phyloP scores from a whole-genome alignment of 2,113 vertebrate species.

The Mus musculus region DNA sequence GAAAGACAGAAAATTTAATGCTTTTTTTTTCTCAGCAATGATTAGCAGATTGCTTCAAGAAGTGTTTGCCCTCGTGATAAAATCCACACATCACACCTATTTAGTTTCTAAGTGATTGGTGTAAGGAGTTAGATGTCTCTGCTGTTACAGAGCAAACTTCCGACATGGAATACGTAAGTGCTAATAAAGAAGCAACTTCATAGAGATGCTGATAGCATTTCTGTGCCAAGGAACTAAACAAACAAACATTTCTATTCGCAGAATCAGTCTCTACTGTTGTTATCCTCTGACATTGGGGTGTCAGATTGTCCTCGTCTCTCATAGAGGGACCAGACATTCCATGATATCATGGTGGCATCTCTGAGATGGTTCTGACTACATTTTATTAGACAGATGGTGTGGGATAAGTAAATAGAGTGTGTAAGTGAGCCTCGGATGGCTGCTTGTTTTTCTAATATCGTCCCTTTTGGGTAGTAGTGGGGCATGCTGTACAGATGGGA shows the following conservation, averaged over 20 bases:
- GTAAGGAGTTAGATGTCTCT: background rate
- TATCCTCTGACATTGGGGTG: background rate
- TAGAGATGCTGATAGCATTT: background rate
- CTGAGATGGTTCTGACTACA: constrained; percentile 61
- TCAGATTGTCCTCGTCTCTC: background rate
- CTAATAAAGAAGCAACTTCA: background rate
- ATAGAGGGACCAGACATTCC: background rate
- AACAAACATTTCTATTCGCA: background rate
- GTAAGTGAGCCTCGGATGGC: constrained; percentile 77
- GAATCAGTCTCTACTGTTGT: background rate
- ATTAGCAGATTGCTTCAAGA: constrained; percentile 74
- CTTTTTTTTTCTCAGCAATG: constrained; percentile 71
- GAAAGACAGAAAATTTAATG: background rate
- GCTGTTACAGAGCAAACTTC: constrained; percentile 71
- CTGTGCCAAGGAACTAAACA: background rate
- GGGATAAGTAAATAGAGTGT: constrained; percentile 60
- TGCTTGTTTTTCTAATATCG: constrained; percentile 77
- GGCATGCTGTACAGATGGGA: constrained; percentile 34
- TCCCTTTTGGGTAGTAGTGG: background rate
- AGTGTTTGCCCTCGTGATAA: constrained; percentile 67
- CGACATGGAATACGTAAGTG: background rate
- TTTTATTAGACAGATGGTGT: constrained; percentile 58
- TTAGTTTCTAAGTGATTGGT: constrained; percentile 57
- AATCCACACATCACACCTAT: constrained; percentile 76
- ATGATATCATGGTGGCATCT: constrained; percentile 75